Conservation (phyloP, 2,888 invertebrate genomes). For the Glaucopsyche alexis region DNA sequence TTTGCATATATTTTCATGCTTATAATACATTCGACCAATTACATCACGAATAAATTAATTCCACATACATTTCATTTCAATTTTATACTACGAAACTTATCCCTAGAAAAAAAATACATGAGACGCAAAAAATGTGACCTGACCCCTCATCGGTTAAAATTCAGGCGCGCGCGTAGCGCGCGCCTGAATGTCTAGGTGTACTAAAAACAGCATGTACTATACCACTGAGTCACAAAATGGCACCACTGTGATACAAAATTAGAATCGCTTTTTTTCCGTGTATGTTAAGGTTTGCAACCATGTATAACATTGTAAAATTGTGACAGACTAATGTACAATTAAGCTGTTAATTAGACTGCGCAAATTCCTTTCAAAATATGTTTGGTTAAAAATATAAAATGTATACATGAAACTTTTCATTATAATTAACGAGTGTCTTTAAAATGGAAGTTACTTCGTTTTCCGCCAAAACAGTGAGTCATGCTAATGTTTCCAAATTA, state of each 20-base stretch:
- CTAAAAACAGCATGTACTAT: too few species aligned
- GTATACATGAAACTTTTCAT: too few species aligned
- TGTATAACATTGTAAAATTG: not conserved
- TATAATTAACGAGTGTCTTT: too few species aligned
- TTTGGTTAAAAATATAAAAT: too few species aligned
- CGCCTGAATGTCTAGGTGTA: too few species aligned
- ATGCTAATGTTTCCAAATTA: too few species aligned
- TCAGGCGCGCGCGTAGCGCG: too few species aligned
- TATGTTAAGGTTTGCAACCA: not conserved
- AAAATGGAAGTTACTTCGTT: not conserved
- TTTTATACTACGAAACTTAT: constrained; percentile 6
- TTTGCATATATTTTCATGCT: not conserved
- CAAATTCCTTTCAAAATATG: too few species aligned
- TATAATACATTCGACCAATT: not conserved
- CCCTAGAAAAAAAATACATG: too few species aligned
- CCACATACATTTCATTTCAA: not conserved
- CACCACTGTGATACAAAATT: constrained; percentile 11
- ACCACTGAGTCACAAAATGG: constrained; percentile 1
- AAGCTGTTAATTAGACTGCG: not conserved
- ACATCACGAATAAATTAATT: constrained; percentile 8
- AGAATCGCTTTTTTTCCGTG: not conserved
- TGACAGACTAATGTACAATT: not conserved
- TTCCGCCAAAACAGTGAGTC: constrained; percentile 8
- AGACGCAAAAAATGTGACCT: too few species aligned
- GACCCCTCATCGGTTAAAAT: too few species aligned